Evolutionary conservation across 1,140 invertebrate species (phyloP), one percentile per base, ranked within the genome.

Genomic region (Diorhabda elongata): DNA sequence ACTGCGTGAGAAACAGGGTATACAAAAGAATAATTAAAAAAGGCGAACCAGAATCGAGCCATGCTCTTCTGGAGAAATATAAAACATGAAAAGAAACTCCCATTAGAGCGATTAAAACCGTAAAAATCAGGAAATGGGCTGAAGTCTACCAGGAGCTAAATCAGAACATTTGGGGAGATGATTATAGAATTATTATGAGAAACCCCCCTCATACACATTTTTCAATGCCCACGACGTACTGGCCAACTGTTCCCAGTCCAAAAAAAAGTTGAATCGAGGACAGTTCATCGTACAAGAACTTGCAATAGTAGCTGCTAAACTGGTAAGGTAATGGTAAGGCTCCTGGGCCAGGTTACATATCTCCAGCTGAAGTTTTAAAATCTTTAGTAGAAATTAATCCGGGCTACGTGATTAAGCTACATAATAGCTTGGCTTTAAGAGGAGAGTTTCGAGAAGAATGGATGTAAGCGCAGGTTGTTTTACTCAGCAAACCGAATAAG

Each of bases 121-220:
- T 26, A 26, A 26, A 26, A 26, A 26, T 1, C 26, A 26, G 26
- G 26, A 26, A 26, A 26, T 26, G 26, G 26, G 26, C 26, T 26
- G 26, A 26, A 26, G 26, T 26, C 26, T 26, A 2, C 26, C 26
- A 26, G 26, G 26, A 26, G 26, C 26, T 26, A 26, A 26, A 26
- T 26, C 26, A 26, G 26, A 75, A 78, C 47, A 71, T 73, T 0
- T 77, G 69, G 67, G 75, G 77, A 3, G 42, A 71, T 8, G 72
- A 69, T 0, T 78, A 79, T 64, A 76, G 73, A 42, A 68, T 77
- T 7, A 72, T 70, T 0, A 76, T 64, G 60, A 61, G 64, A 8
- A 76, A 70, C 26, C 9, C 1, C 26, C 26, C 1, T 26, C 26
- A 26, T 26, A 26, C 26, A 26, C 26, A 26, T 26, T 26, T 26